These are phyloP conservation scores for Chydorus sphaericus DNA, from an alignment of 2,888 invertebrate species.

Conservation along the genomic window DNA sequence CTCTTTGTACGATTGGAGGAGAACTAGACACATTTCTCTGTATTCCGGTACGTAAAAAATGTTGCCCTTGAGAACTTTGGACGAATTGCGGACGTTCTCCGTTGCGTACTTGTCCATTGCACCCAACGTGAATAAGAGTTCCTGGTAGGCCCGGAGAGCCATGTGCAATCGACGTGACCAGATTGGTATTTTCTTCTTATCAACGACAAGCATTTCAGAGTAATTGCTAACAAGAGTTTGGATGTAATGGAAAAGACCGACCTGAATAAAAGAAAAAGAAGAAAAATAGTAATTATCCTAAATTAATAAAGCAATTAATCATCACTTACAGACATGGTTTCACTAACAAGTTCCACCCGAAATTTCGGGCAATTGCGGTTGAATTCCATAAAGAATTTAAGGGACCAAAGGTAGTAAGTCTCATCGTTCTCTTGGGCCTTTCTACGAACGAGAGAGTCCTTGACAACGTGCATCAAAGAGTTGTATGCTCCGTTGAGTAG, in stretches of 20 bases:
- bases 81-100: conserved; percentile 53
- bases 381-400: conserved; percentile 95
- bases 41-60: conserved; percentile 89
- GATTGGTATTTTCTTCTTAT: conserved; percentile 64
- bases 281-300: not conserved
- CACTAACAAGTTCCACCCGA: conserved; percentile 79
- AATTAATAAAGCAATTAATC: not conserved
- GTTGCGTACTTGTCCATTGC: conserved; percentile 66
- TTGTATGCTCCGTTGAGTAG: conserved; percentile 87
- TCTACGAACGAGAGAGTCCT: conserved; percentile 37
- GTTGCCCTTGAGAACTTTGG: conserved; percentile 75
- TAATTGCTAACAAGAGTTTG: conserved; percentile 81
- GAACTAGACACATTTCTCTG: conserved; percentile 68
- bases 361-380: conserved; percentile 65
- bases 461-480: conserved; percentile 73
- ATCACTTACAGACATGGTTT: conserved; percentile 14
- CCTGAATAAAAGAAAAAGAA: conserved; percentile 27
- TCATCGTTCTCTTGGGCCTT: conserved; percentile 68
- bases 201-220: conserved; percentile 64
- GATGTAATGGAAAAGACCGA: conserved; percentile 70
- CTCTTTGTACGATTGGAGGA: conserved; percentile 69
- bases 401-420: conserved; percentile 83
- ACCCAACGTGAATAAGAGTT: conserved; percentile 65
- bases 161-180: conserved; percentile 81
- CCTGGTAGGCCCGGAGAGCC: conserved; percentile 58